Percentiles rank a stretch among this genome's conserved stretches.
These are phyloP conservation scores for Charanyca ferruginea DNA, from an alignment of 2,888 invertebrate genomes.

Conservation along the genomic window DNA sequence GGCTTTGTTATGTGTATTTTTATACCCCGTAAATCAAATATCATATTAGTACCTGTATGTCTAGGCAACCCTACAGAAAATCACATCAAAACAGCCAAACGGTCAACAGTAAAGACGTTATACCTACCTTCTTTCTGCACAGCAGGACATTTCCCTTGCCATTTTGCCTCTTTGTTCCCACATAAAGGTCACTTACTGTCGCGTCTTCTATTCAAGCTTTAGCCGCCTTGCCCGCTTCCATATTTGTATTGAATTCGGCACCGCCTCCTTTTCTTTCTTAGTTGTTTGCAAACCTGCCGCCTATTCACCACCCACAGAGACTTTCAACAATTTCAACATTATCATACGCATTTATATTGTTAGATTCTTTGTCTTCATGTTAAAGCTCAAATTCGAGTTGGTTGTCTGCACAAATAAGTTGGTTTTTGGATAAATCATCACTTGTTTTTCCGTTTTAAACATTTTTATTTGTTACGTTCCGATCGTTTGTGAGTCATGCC, in stretches of 20 bases:
- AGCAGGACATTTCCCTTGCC: conserved; percentile 84
- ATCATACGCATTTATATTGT: background rate
- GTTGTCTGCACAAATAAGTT: conserved; percentile 32
- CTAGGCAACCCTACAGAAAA: conserved; percentile 74
- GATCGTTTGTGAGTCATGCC: conserved; percentile 85
- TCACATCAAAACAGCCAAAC: conserved; percentile 72
- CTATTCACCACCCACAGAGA: conserved; percentile 86
- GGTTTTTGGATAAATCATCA: conserved; percentile 73
- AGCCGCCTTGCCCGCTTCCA: conserved; percentile 69
- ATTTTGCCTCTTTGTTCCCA: conserved; percentile 76
- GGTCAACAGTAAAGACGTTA: conserved; percentile 86
- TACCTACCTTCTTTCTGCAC: conserved; percentile 74
- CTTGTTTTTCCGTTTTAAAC: conserved; percentile 76
- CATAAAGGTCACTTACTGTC: conserved; percentile 84
- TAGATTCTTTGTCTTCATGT: background rate
- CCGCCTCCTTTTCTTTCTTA: conserved; percentile 80
- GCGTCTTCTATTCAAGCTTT: conserved; percentile 77
- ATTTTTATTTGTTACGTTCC: conserved; percentile 80
- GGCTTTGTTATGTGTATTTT: too few species aligned
- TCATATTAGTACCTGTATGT: background rate
- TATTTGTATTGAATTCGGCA: conserved; percentile 76
- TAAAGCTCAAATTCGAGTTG: conserved; percentile 61
- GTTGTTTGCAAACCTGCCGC: conserved; percentile 88
- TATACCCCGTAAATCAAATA: background rate
- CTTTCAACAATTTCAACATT: conserved; percentile 59